phyloP scores from a whole-genome alignment of 2,888 invertebrate species.

The Caradrina kadenii region DNA sequence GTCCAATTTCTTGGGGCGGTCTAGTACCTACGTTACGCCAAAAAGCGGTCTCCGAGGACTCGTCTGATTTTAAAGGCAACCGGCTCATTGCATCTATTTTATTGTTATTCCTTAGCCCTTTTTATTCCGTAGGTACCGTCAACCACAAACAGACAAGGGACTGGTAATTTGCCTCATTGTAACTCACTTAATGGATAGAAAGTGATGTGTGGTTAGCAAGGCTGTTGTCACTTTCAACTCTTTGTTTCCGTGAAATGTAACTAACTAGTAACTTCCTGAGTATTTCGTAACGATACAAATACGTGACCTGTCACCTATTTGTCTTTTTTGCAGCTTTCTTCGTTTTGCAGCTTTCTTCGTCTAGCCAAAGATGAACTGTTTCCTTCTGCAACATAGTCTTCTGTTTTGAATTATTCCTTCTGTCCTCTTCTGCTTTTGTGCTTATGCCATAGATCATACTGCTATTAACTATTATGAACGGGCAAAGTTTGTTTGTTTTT shows the following conservation, averaged over 20 bases:
- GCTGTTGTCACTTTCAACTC: slow-evolving; percentile 43
- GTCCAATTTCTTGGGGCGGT: too few species aligned
- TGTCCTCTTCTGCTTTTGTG: background rate
- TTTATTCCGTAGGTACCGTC: background rate
- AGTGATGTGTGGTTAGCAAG: slow-evolving; percentile 37
- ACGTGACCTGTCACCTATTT: slow-evolving; percentile 2
- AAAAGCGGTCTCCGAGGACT: too few species aligned
- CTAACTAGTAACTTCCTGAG: slow-evolving; percentile 1
- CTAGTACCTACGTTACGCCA: too few species aligned
- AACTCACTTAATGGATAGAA: slow-evolving; percentile 43
- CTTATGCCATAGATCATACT: background rate
- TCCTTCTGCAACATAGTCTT: background rate
- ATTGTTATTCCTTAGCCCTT: too few species aligned
- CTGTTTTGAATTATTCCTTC: background rate
- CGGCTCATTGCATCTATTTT: too few species aligned
- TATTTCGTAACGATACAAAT: slow-evolving; percentile 35
- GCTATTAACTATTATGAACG: background rate
- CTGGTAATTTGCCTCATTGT: slow-evolving; percentile 8
- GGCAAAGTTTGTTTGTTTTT: too few species aligned
- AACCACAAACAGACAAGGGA: background rate
- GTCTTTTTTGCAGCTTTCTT: slow-evolving; percentile 1
- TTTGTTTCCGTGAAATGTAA: slow-evolving; percentile 42
- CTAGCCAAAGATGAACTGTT: background rate
- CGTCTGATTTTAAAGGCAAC: too few species aligned
- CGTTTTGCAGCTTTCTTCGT: slow-evolving; percentile 1